Base-by-base conservation (phyloP, 2,113 vertebrate species). In the Austrofundulus limnaeus region DNA sequence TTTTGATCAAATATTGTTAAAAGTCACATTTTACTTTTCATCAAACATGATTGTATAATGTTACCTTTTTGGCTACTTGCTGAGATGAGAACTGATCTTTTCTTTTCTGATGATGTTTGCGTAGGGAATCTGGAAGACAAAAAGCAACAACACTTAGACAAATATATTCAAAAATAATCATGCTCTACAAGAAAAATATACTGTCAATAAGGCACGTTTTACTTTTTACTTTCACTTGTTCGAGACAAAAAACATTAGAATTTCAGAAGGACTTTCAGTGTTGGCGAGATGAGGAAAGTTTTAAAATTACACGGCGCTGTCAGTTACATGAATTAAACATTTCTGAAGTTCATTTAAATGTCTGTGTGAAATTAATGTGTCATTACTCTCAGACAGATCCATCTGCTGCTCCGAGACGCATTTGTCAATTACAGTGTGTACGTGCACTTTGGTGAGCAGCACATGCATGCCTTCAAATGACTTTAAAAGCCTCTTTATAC, bases 31-130 rank as follows among this genome's bases (percentile, higher is more conserved):
- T 24, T 56, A 16, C 11, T n/a, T n/a, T n/a, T n/a, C n/a, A n/a
- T n/a, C n/a, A n/a, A n/a, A n/a, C n/a, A n/a, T n/a, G n/a, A n/a
- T n/a, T n/a, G n/a, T n/a, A n/a, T n/a, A n/a, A n/a, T n/a, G 75
- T 94, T 70, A 96, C 94, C 94, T 92, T 91, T 93, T 93, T 91
- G 93, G 86, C 92, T 97, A 90, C 90, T 98, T 99, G 93, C 94
- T 96, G 81, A 97, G 93, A 84, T 99, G 96, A 31, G 96, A 91
- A 48, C 92, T 92, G 59, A 98, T 92, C 88, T 98, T 98, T 85
- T 98, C 97, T 94, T 99, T 99, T 89, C 96, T 94, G 84, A 99
- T 94, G 87, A 98, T 93, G 87, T 95, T 98, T 92, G 95, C 94
- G 89, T 98, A 98, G 71, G 96, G 97, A 87, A 99, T 98, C 97